These are phyloP conservation scores for Passer domesticus DNA, from an alignment of 2,113 vertebrate species.

Conservation along the genomic window DNA sequence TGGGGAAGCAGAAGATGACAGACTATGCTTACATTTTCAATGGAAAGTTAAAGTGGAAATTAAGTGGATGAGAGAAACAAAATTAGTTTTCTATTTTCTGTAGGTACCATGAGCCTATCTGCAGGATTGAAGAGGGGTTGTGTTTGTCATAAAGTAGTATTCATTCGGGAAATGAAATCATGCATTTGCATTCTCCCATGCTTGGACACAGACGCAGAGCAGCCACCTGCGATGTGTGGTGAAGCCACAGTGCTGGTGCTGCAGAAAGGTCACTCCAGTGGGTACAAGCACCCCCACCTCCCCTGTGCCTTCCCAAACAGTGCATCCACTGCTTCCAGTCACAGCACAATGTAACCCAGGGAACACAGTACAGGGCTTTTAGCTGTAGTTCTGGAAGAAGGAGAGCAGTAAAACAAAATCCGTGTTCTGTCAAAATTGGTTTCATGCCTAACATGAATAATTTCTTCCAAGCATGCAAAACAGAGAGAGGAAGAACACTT, in stretches of 20 bases:
- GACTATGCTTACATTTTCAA: neutral
- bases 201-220: neutral
- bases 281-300: rapidly evolving
- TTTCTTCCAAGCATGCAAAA: neutral
- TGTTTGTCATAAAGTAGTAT: neutral
- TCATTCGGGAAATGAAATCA: neutral
- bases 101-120: neutral
- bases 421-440: neutral
- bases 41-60: neutral
- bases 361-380: neutral
- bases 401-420: neutral
- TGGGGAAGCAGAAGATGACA: neutral
- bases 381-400: neutral
- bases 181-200: rapidly evolving
- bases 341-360: neutral
- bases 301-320: neutral
- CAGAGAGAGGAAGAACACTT: neutral
- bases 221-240: rapidly evolving
- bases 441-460: neutral
- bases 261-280: neutral
- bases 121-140: neutral
- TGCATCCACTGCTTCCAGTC: neutral
- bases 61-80: neutral
- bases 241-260: neutral
- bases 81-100: neutral